Conservation (phyloP, 1,140 invertebrate genomes). For the Tribolium castaneum region DNA sequence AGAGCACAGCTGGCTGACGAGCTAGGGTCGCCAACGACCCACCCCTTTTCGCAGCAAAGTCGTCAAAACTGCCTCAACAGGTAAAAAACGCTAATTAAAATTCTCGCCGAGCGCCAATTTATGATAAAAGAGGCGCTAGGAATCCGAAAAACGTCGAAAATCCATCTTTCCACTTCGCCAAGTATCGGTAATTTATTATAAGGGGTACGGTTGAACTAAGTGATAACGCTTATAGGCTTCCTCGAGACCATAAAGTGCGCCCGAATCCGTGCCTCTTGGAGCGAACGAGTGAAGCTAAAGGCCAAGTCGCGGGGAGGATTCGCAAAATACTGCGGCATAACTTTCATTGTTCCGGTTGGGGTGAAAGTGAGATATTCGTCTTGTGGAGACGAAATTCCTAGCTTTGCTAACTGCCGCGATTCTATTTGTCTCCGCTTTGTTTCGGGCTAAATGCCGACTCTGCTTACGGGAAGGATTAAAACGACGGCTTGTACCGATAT, state of each 20-base stretch:
- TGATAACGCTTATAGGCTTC: conserved; percentile 57
- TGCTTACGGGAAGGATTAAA: conserved; percentile 25
- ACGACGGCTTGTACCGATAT: conserved; percentile 2
- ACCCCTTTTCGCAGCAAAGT: background rate
- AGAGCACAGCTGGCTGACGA: conserved; percentile 13
- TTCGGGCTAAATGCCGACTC: conserved; percentile 31
- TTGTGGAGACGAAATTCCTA: conserved; percentile 49
- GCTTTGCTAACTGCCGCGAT: conserved; percentile 42
- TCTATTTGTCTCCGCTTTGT: conserved; percentile 42
- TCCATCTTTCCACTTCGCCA: conserved; percentile 56
- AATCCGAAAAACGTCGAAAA: conserved; percentile 53
- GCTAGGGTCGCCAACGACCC: background rate
- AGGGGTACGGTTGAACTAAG: conserved; percentile 46
- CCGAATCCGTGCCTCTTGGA: conserved; percentile 55
- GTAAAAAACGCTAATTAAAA: background rate
- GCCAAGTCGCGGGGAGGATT: conserved; percentile 49
- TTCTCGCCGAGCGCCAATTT: background rate
- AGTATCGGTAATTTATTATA: conserved; percentile 57
- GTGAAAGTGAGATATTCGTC: conserved; percentile 57
- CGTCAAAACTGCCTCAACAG: background rate
- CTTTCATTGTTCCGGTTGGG: conserved; percentile 55
- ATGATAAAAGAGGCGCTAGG: conserved; percentile 17
- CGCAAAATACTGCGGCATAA: conserved; percentile 58
- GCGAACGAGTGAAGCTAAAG: conserved; percentile 50
- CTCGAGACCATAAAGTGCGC: conserved; percentile 55